Conservation (phyloP, 2,113 vertebrate species). For the Raja brachyura region DNA sequence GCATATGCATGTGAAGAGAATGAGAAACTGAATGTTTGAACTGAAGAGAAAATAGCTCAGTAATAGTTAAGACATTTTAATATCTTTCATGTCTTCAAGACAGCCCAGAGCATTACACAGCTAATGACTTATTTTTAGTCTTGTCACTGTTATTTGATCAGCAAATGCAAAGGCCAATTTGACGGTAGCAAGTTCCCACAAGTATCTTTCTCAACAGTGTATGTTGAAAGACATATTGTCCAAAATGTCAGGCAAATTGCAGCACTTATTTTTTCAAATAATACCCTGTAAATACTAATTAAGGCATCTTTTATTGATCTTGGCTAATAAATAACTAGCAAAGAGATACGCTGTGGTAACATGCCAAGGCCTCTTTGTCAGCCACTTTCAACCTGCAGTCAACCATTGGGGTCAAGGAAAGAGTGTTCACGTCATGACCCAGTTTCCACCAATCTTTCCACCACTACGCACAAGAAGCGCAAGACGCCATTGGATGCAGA, state of each 20-base stretch:
- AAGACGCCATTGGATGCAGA: no score
- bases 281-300: neutral
- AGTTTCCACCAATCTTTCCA: no score
- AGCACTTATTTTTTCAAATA: neutral
- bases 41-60: neutral
- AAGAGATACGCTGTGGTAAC: no score
- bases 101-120: neutral
- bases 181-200: neutral
- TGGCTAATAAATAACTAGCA: neutral
- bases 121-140: neutral
- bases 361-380: no score
- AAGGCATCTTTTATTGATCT: neutral
- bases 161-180: neutral
- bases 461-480: no score
- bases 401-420: no score
- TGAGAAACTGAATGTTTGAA: neutral
- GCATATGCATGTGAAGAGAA: neutral
- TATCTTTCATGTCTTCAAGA: neutral
- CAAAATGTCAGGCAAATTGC: neutral
- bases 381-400: no score
- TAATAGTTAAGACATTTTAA: neutral
- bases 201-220: neutral
- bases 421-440: no score
- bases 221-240: neutral
- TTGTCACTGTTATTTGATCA: neutral